Base-by-base conservation (phyloP, 2,113 vertebrate genomes). In the Rhinolophus ferrumequinum region DNA sequence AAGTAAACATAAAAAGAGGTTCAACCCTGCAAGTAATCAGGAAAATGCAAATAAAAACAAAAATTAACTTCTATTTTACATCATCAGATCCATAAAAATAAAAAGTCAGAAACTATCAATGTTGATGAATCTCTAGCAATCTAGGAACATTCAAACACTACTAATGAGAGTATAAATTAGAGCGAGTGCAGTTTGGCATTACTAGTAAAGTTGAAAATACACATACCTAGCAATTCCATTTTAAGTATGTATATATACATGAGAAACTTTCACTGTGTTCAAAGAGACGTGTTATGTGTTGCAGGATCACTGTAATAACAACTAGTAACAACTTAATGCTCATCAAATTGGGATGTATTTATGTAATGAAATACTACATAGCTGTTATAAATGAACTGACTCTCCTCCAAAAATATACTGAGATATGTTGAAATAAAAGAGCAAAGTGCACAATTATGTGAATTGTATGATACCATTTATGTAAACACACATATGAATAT, bases 401-500 rank as follows among this genome's bases (percentile, higher is more conserved):
- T 77, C 8, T 93, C 12, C 24, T 89, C 52, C 60, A 60, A 94
- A 95, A 90, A 54, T 88, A 66, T 47, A n/a, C 14, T 58, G 44
- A 62, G 28, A 83, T 62, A 52, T 58, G 10, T 93, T 88, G 50
- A 76, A 95, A 91, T 84, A 38, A 96, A 93, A 92, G 28, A 88
- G 16, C 6, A 96, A 76, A 52, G 82, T 89, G 15, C 77, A 67
- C n/a, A 92, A 90, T 87, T 93, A 12, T 52, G 22, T 93, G 28
- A 70, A 58, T 70, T 8, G 21, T 64, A 81, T 24, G 18, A 69
- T n/a, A 60, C 24, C n/a, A 77, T 75, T 84, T 88, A 62, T 80
- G 13, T 50, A 70, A 88, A 70, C 14, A 62, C 10, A 79, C 35
- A 85, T 35, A 26, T 9, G 73, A 86, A 76, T 85, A 76, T 33